Evolutionary conservation across 2,888 invertebrate species (phyloP), one percentile per base, ranked within the genome.

Genomic region (Glaucopsyche alexis): DNA sequence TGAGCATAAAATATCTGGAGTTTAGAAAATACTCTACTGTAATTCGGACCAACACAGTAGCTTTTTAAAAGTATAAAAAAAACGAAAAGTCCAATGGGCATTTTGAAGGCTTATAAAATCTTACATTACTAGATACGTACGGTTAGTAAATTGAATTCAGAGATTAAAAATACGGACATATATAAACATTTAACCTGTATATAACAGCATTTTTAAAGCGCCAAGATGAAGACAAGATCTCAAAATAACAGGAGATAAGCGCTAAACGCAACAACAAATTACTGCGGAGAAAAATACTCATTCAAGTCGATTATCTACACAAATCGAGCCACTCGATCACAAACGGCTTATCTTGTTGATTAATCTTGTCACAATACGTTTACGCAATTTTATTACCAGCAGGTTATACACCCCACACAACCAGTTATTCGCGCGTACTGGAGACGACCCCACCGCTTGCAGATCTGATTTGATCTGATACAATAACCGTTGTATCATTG

Each of bases 331-430:
- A 69, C 73, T 73, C 71, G 71, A 50, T 70, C 74, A 74, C 74
- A 73, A 74, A 76, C 74, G 74, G 73, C 73, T 74, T 75, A 76
- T 76, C 74, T 77, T 71, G 76, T 76, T 75, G 74, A 77, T 77
- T 76, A 77, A 76, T 75, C 76, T 76, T 75, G 75, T 77, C 76
- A 74, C 77, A 76, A 77, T 76, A 76, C 75, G 75, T 77, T 76
- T 75, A 71, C 77, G 76, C 75, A 76, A 77, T 76, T 77, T 76
- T 77, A 77, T 77, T 76, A 76, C 73, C 73, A 77, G 76, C 73
- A 75, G 75, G 73, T 73, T 72, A 76, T 75, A 73, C 69, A 71
- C 74, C 72, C 73, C 66, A 70, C 50, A 69, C 29, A 69, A 69
- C 49, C 47, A 47, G 69, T 67, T 64, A 64, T 38, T 19, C 45